Percentiles rank a stretch among this genome's conserved stretches.
phyloP scores from a whole-genome alignment of 2,888 invertebrate species.

The Fissipunctia ypsillon region DNA sequence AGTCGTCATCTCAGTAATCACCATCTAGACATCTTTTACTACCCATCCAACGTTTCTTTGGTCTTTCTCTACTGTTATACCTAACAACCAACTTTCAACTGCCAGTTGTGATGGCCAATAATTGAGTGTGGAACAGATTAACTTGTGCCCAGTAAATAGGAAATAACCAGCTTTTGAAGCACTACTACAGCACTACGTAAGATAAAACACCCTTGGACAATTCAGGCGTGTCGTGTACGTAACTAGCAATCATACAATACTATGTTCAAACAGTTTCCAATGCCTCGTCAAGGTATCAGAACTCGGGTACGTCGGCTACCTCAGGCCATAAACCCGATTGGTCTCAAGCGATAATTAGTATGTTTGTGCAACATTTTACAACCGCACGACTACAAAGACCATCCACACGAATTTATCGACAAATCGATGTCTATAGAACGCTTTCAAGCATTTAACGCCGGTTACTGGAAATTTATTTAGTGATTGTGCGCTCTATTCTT shows the following conservation, averaged over 20 bases:
- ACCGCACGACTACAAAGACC: constrained; percentile 61
- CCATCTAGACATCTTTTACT: not conserved
- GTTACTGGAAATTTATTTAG: constrained; percentile 51
- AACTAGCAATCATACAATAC: constrained; percentile 31
- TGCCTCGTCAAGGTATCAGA: constrained; percentile 54
- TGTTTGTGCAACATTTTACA: constrained; percentile 66
- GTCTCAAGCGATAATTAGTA: constrained; percentile 62
- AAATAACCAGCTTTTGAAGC: constrained; percentile 22
- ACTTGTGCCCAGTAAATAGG: not conserved
- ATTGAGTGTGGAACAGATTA: not conserved
- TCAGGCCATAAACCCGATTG: constrained; percentile 55
- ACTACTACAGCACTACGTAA: constrained; percentile 18
- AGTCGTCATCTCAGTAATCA: not conserved
- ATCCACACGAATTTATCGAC: constrained; percentile 59
- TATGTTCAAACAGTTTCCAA: constrained; percentile 43
- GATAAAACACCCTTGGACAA: constrained; percentile 43
- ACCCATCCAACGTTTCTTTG: not conserved
- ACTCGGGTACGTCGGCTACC: constrained; percentile 37
- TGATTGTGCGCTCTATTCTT: constrained; percentile 48
- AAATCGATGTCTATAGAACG: constrained; percentile 57
- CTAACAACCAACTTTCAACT: not conserved
- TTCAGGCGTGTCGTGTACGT: constrained; percentile 40
- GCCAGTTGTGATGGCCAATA: not conserved
- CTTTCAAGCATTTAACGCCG: constrained; percentile 53
- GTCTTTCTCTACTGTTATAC: not conserved